Evolutionary conservation across 2,113 vertebrate species (phyloP), one percentile per base, ranked within the genome.

Genomic region (Larimichthys crocea): DNA sequence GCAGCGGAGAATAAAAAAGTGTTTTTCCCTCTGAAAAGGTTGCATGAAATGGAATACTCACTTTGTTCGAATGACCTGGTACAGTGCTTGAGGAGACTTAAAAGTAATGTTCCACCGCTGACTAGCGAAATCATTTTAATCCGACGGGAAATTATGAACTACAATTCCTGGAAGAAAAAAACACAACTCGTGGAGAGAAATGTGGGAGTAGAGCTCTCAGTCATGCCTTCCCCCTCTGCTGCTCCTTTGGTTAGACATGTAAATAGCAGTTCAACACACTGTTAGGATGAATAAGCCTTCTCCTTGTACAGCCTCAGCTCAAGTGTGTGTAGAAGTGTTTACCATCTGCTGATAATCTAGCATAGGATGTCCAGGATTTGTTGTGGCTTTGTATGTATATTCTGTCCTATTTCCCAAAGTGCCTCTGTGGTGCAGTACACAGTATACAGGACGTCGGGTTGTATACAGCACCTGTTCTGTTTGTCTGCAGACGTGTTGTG

Each of bases 311-410:
- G 19, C 60, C 22, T 64, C 31, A 29, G 24, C 50, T 64, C 46
- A 26, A 26, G 44, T 53, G 55, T 84, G 17, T 42, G 50, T 72
- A 44, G 10, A 60, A 65, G 64, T 66, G 49, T 78, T 76, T 12
- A 74, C 86, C 90, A 87, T 91, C 90, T 88, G 88, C 50, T 26
- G 31, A 68, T 83, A 72, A 83, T 76, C 62, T 46, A 46, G 31
- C 19, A 5, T 29, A 22, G 69, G 44, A 48, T 57, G n/a, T 84
- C 15, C 31, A 52, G 74, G 82, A 84, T 87, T 90, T 88, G 68
- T 57, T 10, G 29, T 56, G 64, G 82, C 55, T 81, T 76, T 85
- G 46, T 68, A 15, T 75, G 64, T 65, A 75, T 78, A 26, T 48
- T 50, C 48, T 66, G 24, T 79, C 55, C 56, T 15, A 53, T 61